Evolutionary conservation across 1,140 invertebrate species (phyloP), one percentile per base, ranked within the genome.

Genomic region (Trachymyrmex septentrionalis): DNA sequence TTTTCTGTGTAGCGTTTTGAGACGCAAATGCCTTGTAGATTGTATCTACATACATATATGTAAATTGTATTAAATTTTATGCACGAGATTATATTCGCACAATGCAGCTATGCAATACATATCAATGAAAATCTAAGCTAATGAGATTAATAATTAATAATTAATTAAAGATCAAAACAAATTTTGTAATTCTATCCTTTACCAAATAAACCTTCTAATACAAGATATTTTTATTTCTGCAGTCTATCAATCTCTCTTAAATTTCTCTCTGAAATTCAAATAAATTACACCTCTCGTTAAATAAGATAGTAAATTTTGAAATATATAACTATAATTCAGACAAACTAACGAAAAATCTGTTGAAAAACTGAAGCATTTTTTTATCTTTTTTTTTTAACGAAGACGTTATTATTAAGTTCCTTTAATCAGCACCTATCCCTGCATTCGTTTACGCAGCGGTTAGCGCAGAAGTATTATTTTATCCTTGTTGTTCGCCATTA

Each of bases 151-250:
- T 67, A 4, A 34, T 34, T 34, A 34, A 34, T 34, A 34, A 34
- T 34, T 34, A 34, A 34, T 34, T 34, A 34, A 34, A 30, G 19
- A 27, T 24, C n/a, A 9, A 55, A 48, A 3, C 21, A 21, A 73
- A 73, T 24, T 59, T 50, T 61, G 14, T 73, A 69, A 48, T 1
- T 71, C 38, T 19, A 21, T 55, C 21, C n/a, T 55, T 30, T 81
- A 44, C 21, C 10, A 48, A 73, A 73, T 84, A 84, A 82, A 73
- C 48, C 27, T 71, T 71, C 19, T 44, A 57, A 71, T 71, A 27
- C 16, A 27, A 19, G 16, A 55, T 24, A 24, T 10, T 48, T 34
- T 84, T 6, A 14, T 71, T 55, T 30, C 6, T 30, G 1, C 7
- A 30, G 44, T 4, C n/a, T 34, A 50, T 27, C 21, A 55, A 10